Percentiles rank a stretch among this genome's conserved stretches.
Conservation (phyloP, 2,888 invertebrate genomes). For the Helobdella robusta region DNA sequence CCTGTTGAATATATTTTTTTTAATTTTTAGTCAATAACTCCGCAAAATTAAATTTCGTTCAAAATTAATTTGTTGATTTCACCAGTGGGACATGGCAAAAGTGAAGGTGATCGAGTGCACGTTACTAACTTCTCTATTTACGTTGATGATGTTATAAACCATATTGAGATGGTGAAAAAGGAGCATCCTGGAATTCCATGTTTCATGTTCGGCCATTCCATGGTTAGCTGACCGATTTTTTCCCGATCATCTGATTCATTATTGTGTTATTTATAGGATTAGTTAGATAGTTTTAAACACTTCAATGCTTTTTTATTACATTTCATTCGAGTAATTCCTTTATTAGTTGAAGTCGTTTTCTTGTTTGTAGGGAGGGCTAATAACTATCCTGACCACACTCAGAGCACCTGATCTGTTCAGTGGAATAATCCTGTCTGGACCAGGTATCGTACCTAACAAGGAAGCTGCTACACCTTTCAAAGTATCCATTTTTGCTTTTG, state of each 20-base stretch:
- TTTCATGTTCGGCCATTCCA: slow-evolving; percentile 51
- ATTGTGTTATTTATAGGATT: too few relatives aligned
- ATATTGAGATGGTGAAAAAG: slow-evolving; percentile 43
- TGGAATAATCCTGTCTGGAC: neutral
- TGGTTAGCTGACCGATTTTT: too few relatives aligned
- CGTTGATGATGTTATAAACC: slow-evolving; percentile 46
- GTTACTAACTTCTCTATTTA: slow-evolving; percentile 44
- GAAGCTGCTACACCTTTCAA: neutral
- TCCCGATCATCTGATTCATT: too few relatives aligned
- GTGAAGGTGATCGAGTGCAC: slow-evolving; percentile 48
- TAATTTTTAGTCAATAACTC: too few relatives aligned
- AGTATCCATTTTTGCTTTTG: neutral
- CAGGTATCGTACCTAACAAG: neutral
- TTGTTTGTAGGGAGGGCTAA: neutral
- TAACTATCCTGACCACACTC: neutral
- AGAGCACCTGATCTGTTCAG: neutral
- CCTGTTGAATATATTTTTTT: too few relatives aligned
- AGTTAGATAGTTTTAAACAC: too few relatives aligned
- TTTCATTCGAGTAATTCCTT: too few relatives aligned
- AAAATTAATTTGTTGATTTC: too few relatives aligned
- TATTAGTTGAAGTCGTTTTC: too few relatives aligned
- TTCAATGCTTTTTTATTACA: too few relatives aligned
- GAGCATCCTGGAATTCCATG: slow-evolving; percentile 43
- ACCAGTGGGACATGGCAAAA: slow-evolving; percentile 51
- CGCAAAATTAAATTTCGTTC: too few relatives aligned